Evolutionary conservation across 2,888 invertebrate species (phyloP).

Genomic region (Dynastes tityus): DNA sequence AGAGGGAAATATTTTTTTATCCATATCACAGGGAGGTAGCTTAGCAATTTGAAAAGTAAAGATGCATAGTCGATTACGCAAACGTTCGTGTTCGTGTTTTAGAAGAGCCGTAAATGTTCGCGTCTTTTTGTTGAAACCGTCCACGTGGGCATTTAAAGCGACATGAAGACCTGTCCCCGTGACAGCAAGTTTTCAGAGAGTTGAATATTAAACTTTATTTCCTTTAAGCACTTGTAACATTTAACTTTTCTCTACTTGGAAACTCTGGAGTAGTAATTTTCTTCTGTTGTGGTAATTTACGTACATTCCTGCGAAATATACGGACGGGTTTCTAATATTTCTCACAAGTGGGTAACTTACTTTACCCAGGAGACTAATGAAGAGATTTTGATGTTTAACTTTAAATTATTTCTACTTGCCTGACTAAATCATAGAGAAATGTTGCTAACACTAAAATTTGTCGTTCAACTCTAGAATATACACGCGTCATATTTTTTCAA

Average conservation of each 20-base stretch:
- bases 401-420: too few species aligned
- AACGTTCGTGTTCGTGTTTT: not conserved
- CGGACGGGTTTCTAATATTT: not conserved
- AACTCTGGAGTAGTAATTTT: conserved; percentile 6
- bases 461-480: too few species aligned
- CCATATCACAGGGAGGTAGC: not conserved
- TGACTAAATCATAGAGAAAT: too few species aligned
- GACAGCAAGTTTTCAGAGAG: not conserved
- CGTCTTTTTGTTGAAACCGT: too few species aligned
- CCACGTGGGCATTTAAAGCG: conserved; percentile 7
- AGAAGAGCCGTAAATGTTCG: not conserved
- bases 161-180: not conserved
- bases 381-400: too few species aligned
- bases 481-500: too few species aligned
- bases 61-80: not conserved
- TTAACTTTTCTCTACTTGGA: not conserved
- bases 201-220: conserved; percentile 8
- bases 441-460: too few species aligned
- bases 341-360: not conserved
- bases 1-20: too few species aligned
- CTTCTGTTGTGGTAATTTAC: conserved; percentile 5
- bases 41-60: not conserved
- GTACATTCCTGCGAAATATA: not conserved
- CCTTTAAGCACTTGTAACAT: not conserved
- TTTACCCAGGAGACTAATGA: too few species aligned